Percentiles rank a stretch among this genome's conserved stretches.
These are phyloP conservation scores for Hippotragus niger DNA, from an alignment of 2,113 vertebrate species.

Conservation along the genomic window DNA sequence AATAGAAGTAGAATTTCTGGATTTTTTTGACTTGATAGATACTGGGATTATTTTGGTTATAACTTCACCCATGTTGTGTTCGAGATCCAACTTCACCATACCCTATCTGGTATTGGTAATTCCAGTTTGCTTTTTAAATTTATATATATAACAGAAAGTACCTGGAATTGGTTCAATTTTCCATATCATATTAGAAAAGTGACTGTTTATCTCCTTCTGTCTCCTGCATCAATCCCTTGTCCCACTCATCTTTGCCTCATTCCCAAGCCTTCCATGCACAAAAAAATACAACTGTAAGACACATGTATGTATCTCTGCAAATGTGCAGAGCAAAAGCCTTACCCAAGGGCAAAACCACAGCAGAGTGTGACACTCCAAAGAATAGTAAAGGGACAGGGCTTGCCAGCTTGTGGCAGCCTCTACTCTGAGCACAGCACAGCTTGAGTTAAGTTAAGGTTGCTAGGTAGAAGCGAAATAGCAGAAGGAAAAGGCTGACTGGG, in stretches of 20 bases:
- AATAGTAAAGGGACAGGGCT: not conserved
- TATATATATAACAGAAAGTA: not conserved
- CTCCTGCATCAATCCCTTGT: not conserved
- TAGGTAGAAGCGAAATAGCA: not conserved
- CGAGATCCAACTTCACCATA: not conserved
- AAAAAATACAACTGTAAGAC: not conserved
- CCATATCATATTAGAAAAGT: not conserved
- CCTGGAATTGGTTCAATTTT: not conserved
- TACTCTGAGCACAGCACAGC: not conserved
- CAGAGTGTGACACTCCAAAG: not conserved
- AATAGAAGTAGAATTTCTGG: conserved; percentile 2
- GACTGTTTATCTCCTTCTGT: not conserved
- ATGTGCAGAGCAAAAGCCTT: not conserved
- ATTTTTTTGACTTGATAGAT: not conserved
- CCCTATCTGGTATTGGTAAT: not conserved
- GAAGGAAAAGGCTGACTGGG: not conserved
- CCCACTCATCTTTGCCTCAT: not conserved
- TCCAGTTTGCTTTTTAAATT: not conserved
- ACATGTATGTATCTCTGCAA: not conserved
- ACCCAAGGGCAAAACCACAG: not conserved
- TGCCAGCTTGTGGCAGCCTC: not conserved
- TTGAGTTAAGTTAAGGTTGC: not conserved
- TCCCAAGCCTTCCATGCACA: not conserved
- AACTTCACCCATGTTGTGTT: not conserved
- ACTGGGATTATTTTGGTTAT: not conserved